Evolutionary conservation across 2,797 vertebrate species (phyloP), one percentile per base, ranked within the genome.

Genomic region (Gymnothorax reevesii): DNA sequence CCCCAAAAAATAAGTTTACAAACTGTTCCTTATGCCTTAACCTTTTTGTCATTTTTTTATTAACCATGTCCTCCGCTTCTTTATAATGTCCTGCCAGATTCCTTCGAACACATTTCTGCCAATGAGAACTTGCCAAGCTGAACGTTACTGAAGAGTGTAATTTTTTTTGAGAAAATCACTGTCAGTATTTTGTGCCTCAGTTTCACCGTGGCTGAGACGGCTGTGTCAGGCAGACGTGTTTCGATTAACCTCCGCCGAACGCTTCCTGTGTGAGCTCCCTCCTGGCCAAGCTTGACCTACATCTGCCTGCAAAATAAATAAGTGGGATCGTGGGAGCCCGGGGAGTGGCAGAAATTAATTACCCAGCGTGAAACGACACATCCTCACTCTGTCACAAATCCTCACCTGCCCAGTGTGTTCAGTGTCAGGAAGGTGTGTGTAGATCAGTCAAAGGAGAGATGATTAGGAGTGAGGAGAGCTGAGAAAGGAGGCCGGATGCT

Each of bases 331-430:
- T 87, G 90, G 88, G 88, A 86, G 90, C 89, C 69, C 84, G 64
- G 71, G 27, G 73, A 91, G 92, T 88, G 83, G 89, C 87, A 90
- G 88, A 93, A 91, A 93, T 88, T 57, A 91, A 93, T 89, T 84
- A 86, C 73, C 57, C 85, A n/a, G 86, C 90, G 90, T 93, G 90
- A 93, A 93, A 91, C 94, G 93, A 94, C 93, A 93, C 93, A 91
- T 91, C 64, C 91, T 92, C 92, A 91, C 93, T 94, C 92, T 93
- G 92, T 94, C 93, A 92, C 89, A 91, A 92, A 93, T 91, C 89
- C 90, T 93, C 91, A 93, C 93, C 92, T 91, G 93, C 87, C 89
- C 62, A 73, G 83, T 87, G 55, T 87, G 83, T 64, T 85, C 62
- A 83, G 69, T 83, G 84, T 88, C 66, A 83, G 33, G 59, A 73